Percentiles rank a stretch among this genome's conserved stretches.
These are phyloP conservation scores for Prolemur simus DNA, from an alignment of 2,113 vertebrate genomes.

Conservation along the genomic window DNA sequence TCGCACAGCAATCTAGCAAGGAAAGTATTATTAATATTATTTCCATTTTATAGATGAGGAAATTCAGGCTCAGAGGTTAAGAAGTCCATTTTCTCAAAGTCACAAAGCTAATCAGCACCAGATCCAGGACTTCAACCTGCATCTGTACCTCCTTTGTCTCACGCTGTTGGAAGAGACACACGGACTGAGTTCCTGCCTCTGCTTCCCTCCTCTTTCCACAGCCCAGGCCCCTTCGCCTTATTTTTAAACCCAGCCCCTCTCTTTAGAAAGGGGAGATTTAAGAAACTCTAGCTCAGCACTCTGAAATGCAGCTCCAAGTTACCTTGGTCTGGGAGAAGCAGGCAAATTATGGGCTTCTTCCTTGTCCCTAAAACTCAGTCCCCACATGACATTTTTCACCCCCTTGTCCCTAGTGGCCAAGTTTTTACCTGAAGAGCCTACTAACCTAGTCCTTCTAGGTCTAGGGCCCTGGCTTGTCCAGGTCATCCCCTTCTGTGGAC, in stretches of 20 bases:
- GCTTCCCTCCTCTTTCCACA: background rate
- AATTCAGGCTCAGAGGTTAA: background rate
- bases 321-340: background rate
- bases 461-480: background rate
- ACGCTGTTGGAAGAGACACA: background rate
- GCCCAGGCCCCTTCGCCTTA: background rate
- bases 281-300: background rate
- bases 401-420: background rate
- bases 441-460: background rate
- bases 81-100: slow-evolving; percentile 11
- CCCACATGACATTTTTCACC: background rate
- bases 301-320: background rate
- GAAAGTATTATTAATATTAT: background rate
- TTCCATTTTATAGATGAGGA: background rate
- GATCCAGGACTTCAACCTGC: background rate
- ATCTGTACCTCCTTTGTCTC: background rate
- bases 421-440: background rate
- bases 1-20: background rate
- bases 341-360: background rate
- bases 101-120: background rate
- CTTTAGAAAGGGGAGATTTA: background rate
- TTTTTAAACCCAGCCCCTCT: background rate
- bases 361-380: background rate
- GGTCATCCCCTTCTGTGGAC: background rate
- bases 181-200: background rate